A percentile compares a stretch with the other conserved stretches of the same genome.
Conservation (phyloP, 2,113 vertebrate species). For the Sigmodon hispidus region DNA sequence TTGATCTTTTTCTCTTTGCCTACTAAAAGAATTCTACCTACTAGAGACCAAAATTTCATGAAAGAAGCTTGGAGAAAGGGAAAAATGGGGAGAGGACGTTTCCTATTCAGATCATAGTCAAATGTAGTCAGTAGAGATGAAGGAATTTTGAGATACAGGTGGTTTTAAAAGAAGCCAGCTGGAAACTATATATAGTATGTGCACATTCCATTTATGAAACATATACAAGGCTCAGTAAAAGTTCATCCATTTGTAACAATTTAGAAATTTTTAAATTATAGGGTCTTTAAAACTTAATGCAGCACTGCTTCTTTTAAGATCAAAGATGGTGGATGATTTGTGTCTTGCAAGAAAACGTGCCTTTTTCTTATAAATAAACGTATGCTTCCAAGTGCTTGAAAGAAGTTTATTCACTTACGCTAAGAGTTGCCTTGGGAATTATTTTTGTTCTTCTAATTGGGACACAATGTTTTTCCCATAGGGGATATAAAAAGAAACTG, state of each 20-base stretch:
- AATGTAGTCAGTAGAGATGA: background rate
- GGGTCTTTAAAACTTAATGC: constrained; percentile 35
- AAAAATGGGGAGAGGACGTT: background rate
- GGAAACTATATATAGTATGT: background rate
- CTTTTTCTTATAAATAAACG: constrained; percentile 34
- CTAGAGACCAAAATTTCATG: background rate
- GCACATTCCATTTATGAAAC: background rate
- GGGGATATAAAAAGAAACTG: background rate
- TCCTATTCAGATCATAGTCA: background rate
- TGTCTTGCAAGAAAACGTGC: constrained; percentile 29
- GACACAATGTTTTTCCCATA: background rate
- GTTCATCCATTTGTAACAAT: background rate
- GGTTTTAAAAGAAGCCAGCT: background rate
- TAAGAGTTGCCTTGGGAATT: background rate
- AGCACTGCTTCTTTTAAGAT: background rate
- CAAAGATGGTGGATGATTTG: background rate
- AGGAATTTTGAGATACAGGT: background rate
- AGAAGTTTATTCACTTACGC: background rate
- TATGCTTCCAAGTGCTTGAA: background rate
- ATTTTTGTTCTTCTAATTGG: constrained; percentile 53
- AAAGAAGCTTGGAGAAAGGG: background rate
- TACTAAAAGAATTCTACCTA: background rate
- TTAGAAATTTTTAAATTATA: constrained; percentile 41
- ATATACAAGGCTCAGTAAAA: background rate
- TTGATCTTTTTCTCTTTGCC: background rate